Evolutionary conservation across 2,797 vertebrate species (phyloP).

Genomic region (Triplophysa bombifrons): DNA sequence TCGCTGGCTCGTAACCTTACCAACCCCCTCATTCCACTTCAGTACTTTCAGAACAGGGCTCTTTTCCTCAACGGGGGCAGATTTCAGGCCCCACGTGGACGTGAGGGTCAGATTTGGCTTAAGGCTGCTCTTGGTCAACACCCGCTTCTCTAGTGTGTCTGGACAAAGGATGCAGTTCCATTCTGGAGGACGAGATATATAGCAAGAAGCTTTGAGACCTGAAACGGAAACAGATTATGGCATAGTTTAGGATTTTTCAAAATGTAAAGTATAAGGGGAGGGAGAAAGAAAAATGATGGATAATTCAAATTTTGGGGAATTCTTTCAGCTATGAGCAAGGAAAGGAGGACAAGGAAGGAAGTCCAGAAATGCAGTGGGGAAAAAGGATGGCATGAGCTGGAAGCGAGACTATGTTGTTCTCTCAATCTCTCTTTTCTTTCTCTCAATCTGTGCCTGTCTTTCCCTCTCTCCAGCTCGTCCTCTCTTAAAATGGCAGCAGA

Average conservation of each 20-base stretch:
- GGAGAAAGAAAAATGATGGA: not conserved
- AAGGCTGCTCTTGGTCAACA: conserved; percentile 56
- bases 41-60: conserved; percentile 30
- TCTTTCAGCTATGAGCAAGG: not conserved
- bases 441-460: conserved; percentile 12
- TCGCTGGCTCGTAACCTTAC: conserved; percentile 71
- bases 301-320: not conserved
- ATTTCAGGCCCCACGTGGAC: conserved; percentile 68
- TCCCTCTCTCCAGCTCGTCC: conserved; percentile 48
- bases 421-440: conserved; percentile 48
- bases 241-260: conserved; percentile 5
- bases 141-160: conserved; percentile 41
- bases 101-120: conserved; percentile 75
- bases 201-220: conserved; percentile 19
- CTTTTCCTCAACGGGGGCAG: conserved; percentile 69
- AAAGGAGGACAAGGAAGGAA: conserved; percentile 22
- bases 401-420: conserved; percentile 21
- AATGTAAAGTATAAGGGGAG: not conserved
- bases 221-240: conserved; percentile 21
- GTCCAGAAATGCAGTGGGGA: conserved; percentile 9
- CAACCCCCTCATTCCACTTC: conserved; percentile 69
- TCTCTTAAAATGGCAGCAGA: conserved; percentile 66
- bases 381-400: conserved; percentile 3
- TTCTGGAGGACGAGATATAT: conserved; percentile 19
- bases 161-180: conserved; percentile 51